These are phyloP conservation scores for Channa argus DNA, from an alignment of 2,113 vertebrate species.

Conservation along the genomic window DNA sequence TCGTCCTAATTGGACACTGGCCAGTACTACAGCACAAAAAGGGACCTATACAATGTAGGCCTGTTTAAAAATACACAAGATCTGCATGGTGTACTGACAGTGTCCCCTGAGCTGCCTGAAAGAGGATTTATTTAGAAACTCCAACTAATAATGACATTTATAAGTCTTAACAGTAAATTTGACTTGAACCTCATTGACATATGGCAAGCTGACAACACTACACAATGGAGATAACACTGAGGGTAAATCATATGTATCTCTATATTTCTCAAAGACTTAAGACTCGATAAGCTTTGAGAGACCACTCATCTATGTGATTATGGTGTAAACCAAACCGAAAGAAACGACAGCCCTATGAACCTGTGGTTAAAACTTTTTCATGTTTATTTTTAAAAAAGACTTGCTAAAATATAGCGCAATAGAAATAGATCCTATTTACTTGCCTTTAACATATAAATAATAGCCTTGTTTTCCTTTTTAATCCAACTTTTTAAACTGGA, in stretches of 20 bases:
- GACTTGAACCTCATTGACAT: conserved; percentile 8
- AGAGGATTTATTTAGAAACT: background rate
- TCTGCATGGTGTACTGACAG: conserved; percentile 5
- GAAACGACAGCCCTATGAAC: background rate
- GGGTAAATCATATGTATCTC: background rate
- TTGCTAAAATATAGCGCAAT: conserved; percentile 1
- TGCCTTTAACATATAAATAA: conserved; percentile 21
- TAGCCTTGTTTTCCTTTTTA: conserved; percentile 22
- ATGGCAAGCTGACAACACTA: background rate
- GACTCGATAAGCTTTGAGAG: background rate
- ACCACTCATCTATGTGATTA: background rate
- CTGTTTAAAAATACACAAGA: conserved; percentile 44
- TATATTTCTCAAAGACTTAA: background rate
- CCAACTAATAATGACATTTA: conserved; percentile 43
- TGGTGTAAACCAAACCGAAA: background rate
- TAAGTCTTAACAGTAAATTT: conserved; percentile 26
- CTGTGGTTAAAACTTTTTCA: background rate
- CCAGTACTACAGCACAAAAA: conserved; percentile 25
- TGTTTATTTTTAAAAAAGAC: background rate
- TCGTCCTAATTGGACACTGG: conserved; percentile 61
- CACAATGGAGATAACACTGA: background rate
- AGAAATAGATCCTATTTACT: conserved; percentile 43
- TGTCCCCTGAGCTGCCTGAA: background rate
- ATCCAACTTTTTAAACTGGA: conserved; percentile 34
- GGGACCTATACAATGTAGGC: background rate